Base-by-base conservation (phyloP, 2,113 vertebrate species). In the Anhinga rufa region DNA sequence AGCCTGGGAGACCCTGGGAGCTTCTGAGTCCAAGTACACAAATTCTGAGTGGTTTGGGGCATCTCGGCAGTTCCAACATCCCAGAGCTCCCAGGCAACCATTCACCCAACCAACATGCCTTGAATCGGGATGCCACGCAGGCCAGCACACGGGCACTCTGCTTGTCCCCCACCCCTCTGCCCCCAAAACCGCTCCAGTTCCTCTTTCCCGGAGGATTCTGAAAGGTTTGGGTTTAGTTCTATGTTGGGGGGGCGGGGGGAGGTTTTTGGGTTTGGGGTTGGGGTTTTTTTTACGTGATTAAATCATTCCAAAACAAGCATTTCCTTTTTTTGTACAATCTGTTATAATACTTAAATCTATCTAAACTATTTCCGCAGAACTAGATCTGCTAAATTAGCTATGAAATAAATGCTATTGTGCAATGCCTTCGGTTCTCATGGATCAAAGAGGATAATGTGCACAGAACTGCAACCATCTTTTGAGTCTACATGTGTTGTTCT, bases 1-100 rank as follows among this genome's bases (percentile, higher is more conserved):
- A 97, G 95, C 92, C 92, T 94, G 92, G 87, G 94, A 96, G 96
- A 95, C 94, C 95, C 94, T 94, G 84, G 75, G 87, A 96, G 93
- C 69, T 95, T 68, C 95, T 97, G 54, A 91, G 82, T 96, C 90
- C 94, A 91, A 95, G 65, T 65, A 93, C 87, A 92, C 94, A 95
- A 95, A 94, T 96, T 92, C 46, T 87, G 90, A 93, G 95, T 5
- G 0, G 93, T 94, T 86, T 83, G 85, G 90, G 90, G 76, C 82
- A 94, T 60, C 92, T 93, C 32, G 1, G 90, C 19, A 6, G 40
- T 75, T 95, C 88, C 92, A 93, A 31, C 0, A 0, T 70, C 92
- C 82, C 94, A 20, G 70, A 88, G 90, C 90, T 96, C 90, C 96
- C 82, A 87, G 94, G 95, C 95, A 96, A 96, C 93, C 87, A 95